Base-by-base conservation (phyloP, 2,113 vertebrate species). In the Melanerpes formicivorus region DNA sequence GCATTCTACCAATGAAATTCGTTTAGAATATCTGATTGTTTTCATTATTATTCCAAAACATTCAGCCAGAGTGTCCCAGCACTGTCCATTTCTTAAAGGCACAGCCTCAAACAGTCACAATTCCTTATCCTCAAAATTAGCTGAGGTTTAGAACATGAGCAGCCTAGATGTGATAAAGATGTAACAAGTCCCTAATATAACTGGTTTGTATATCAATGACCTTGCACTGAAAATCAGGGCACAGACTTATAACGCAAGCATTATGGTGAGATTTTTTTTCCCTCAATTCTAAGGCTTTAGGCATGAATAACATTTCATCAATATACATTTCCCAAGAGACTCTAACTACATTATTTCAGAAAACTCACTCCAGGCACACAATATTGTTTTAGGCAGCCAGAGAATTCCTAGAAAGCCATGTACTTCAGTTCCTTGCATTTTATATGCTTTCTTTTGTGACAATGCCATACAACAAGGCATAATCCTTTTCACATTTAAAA, bases 391-490 rank as follows among this genome's bases (percentile, higher is more conserved):
- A 60, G 7, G 11, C 23, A 87, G 12, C 6, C 30, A 42, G 13
- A 25, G 90, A 64, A 40, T 0, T 0, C 3, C 5, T 37, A 17
- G 40, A 77, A 84, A 82, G n/a, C 1, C 22, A 32, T 8, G 3
- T 4, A n/a, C 6, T 86, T 64, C 42, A 65, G 13, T 32, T 71
- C 16, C 21, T 63, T 42, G 2, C 17, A 22, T 66, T 18, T 73
- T 25, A 21, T 1, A 22, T 0, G 0, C 25, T 82, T 73, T 40
- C 7, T 25, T 37, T 80, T 42, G 21, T 13, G 73, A 70, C 10
- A 48, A 11, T 23, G 14, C 14, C 67, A 14, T 64, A 60, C 6
- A 63, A 3, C 42, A 54, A 40, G 10, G 17, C 30, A 67, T 3
- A 44, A 4, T 56, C 4, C 19, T 75, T 74, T 52, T 10, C 27